Evolutionary conservation across 2,888 invertebrate species (phyloP).

Genomic region (Drosophila austrosaltans): DNA sequence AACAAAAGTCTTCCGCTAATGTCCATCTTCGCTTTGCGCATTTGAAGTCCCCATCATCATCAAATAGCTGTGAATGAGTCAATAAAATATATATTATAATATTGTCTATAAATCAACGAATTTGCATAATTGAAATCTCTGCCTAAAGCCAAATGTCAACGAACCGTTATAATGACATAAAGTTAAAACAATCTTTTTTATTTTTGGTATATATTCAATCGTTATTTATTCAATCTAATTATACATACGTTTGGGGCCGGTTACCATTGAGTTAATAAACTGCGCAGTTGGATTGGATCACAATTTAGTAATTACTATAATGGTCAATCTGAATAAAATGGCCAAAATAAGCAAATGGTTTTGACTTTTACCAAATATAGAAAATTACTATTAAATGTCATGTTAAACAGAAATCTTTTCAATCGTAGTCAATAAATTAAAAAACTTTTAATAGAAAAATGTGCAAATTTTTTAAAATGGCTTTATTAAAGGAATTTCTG

Average conservation of each 20-base stretch:
- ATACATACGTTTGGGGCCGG: neutral
- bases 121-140: slow-evolving; percentile 2
- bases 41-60: neutral
- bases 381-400: too few relatives aligned
- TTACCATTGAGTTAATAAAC: neutral
- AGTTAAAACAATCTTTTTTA: neutral
- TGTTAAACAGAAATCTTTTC: neutral
- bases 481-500: neutral
- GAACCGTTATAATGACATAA: neutral
- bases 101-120: slow-evolving; percentile 5
- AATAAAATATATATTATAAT: neutral
- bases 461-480: neutral
- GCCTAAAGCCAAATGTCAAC: slow-evolving; percentile 7
- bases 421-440: neutral
- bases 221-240: neutral
- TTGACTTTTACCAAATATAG: too few relatives aligned
- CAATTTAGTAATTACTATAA: neutral
- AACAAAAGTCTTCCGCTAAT: neutral
- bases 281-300: neutral
- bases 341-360: neutral
- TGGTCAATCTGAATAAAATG: neutral
- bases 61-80: too few relatives aligned
- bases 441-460: neutral
- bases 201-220: neutral
- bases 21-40: neutral